These are phyloP conservation scores for Thereva unica DNA, from an alignment of 2,888 invertebrate species.

Conservation along the genomic window DNA sequence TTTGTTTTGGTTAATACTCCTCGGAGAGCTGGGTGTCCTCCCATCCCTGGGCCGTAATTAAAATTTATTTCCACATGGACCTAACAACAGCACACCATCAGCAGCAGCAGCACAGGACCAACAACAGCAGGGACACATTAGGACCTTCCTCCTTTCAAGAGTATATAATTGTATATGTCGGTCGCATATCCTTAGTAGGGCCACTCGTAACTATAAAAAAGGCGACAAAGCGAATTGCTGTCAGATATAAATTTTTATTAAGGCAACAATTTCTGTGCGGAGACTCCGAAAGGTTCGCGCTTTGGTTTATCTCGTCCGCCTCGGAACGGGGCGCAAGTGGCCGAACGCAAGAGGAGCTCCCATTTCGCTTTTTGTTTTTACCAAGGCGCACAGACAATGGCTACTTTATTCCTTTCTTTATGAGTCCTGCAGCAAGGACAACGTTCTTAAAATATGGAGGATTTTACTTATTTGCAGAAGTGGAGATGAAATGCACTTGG, in stretches of 20 bases:
- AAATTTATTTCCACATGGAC: too few species aligned
- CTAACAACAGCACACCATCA: background rate
- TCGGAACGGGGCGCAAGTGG: too few species aligned
- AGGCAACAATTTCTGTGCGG: background rate
- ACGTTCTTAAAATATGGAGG: too few species aligned
- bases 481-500: too few species aligned
- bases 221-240: slow-evolving; percentile 24
- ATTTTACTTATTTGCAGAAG: too few species aligned
- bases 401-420: too few species aligned
- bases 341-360: too few species aligned
- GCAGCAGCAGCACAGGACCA: slow-evolving; percentile 15
- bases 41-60: background rate
- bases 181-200: slow-evolving; percentile 7
- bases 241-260: slow-evolving; percentile 25
- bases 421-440: too few species aligned
- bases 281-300: background rate
- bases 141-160: slow-evolving; percentile 1
- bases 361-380: too few species aligned
- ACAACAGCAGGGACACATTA: slow-evolving; percentile 8
- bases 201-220: background rate
- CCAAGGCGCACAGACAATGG: too few species aligned
- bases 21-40: background rate
- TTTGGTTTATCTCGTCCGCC: background rate
- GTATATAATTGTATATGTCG: slow-evolving; percentile 15
- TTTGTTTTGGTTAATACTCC: background rate